Percentiles rank a stretch among this genome's conserved stretches.
Conservation (phyloP, 1,140 invertebrate genomes). For the Drosophila novamexicana region DNA sequence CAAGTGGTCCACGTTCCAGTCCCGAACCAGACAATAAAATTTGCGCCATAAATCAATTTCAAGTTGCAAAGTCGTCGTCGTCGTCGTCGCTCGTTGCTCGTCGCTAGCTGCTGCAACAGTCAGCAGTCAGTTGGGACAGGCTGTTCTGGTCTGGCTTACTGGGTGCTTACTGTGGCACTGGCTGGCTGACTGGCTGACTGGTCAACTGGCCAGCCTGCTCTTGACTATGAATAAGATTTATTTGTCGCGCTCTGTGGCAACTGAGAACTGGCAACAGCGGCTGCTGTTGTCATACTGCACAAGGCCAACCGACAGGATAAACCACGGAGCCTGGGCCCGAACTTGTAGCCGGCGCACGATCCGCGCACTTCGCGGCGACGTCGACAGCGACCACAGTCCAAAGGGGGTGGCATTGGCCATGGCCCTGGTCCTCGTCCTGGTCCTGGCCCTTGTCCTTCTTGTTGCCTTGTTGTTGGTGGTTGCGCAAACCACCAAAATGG, state of each 20-base stretch:
- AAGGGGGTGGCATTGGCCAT: slow-evolving; percentile 77
- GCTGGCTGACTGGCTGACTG: slow-evolving; percentile 26
- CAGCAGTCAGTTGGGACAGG: slow-evolving; percentile 61
- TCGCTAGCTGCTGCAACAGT: slow-evolving; percentile 59
- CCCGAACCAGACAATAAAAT: slow-evolving; percentile 75
- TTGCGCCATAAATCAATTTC: slow-evolving; percentile 81
- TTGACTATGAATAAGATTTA: slow-evolving; percentile 76
- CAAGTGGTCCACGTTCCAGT: slow-evolving; percentile 47
- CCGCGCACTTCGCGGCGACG: slow-evolving; percentile 16
- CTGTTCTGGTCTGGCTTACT: slow-evolving; percentile 35
- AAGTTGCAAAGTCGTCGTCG: slow-evolving; percentile 71
- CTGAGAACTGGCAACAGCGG: slow-evolving; percentile 81
- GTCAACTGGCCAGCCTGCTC: slow-evolving; percentile 53
- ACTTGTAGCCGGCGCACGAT: slow-evolving; percentile 48
- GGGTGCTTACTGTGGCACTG: slow-evolving; percentile 48
- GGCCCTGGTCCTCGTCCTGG: slow-evolving; percentile 52
- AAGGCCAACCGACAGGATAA: slow-evolving; percentile 81
- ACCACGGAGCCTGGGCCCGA: slow-evolving; percentile 76
- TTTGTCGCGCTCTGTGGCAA: slow-evolving; percentile 70
- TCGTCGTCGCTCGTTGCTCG: slow-evolving; percentile 23
- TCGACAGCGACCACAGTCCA: slow-evolving; percentile 27
- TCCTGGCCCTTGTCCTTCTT: slow-evolving; percentile 14
- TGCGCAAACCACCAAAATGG: slow-evolving; percentile 52
- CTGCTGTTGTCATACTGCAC: slow-evolving; percentile 82
- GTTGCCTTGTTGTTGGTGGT: slow-evolving; percentile 48